Evolutionary conservation across 2,113 vertebrate species (phyloP).

Genomic region (Madoqua kirkii): DNA sequence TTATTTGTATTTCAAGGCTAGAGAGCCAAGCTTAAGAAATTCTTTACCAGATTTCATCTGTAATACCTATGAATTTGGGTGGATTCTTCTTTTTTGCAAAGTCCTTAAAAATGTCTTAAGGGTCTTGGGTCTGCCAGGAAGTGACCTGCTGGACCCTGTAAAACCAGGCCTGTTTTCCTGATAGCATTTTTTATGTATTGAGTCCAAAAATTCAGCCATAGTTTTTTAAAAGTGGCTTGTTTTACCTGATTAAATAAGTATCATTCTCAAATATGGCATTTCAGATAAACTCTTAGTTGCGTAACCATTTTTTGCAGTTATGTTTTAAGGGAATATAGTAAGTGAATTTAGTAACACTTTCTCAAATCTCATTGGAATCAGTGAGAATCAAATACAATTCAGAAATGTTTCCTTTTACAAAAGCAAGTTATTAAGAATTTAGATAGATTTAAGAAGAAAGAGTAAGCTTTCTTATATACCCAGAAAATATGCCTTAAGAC

Average conservation of each 20-base stretch:
- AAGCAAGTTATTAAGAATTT: background rate
- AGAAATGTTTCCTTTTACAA: background rate
- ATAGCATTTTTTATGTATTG: background rate
- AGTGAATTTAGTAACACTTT: background rate
- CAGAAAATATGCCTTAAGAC: background rate
- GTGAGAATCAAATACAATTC: background rate
- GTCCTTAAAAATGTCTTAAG: background rate
- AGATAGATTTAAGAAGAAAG: background rate
- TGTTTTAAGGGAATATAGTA: background rate
- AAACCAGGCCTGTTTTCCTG: background rate
- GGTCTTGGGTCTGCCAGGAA: background rate
- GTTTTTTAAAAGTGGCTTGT: background rate
- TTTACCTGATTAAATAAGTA: background rate
- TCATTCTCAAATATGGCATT: conserved; percentile 36
- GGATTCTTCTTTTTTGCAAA: background rate
- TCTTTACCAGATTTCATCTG: background rate
- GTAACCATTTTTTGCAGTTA: background rate
- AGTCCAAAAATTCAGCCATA: background rate
- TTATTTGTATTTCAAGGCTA: background rate
- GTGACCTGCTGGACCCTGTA: background rate
- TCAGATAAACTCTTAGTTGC: background rate
- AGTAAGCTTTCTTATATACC: background rate
- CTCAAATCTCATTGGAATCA: background rate
- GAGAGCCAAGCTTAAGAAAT: background rate
- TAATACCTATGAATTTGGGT: background rate